phyloP scores from a whole-genome alignment of 2,888 invertebrate species.

The Drosophila birchii region DNA sequence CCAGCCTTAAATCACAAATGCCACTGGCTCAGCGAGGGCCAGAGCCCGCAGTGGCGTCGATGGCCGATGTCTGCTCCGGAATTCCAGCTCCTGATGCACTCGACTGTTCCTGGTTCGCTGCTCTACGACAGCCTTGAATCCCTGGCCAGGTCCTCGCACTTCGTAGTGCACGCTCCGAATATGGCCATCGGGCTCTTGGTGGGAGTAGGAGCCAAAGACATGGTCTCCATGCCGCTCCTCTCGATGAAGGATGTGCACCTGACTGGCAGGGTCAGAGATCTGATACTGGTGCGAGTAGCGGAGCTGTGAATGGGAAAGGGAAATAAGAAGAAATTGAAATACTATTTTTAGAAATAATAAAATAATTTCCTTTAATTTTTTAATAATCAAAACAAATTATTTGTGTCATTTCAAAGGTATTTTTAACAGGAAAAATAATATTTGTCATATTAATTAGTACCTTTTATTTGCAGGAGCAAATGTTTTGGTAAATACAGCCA shows the following conservation, averaged over 20 bases:
- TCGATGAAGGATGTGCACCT: conserved; percentile 80
- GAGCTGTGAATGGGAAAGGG: conserved; percentile 48
- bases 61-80: conserved; percentile 62
- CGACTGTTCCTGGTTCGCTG: conserved; percentile 78
- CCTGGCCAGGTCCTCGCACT: conserved; percentile 56
- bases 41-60: conserved; percentile 60
- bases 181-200: conserved; percentile 81
- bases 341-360: background rate
- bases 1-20: conserved; percentile 65
- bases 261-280: conserved; percentile 77
- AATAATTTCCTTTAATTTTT: background rate
- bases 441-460: background rate
- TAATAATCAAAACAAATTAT: background rate
- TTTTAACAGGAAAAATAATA: conserved; percentile 3
- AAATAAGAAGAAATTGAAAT: background rate
- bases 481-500: background rate
- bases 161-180: conserved; percentile 82
- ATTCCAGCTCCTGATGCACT: conserved; percentile 73
- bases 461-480: background rate
- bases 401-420: conserved; percentile 5
- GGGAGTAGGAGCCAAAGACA: conserved; percentile 79
- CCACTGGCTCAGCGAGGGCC: conserved; percentile 75
- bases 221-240: conserved; percentile 78
- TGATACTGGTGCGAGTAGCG: conserved; percentile 81
- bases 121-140: conserved; percentile 73